These are phyloP conservation scores for Echinarachnius parma DNA, from an alignment of 53 echinoderm and acorn worm species.

Conservation along the genomic window DNA sequence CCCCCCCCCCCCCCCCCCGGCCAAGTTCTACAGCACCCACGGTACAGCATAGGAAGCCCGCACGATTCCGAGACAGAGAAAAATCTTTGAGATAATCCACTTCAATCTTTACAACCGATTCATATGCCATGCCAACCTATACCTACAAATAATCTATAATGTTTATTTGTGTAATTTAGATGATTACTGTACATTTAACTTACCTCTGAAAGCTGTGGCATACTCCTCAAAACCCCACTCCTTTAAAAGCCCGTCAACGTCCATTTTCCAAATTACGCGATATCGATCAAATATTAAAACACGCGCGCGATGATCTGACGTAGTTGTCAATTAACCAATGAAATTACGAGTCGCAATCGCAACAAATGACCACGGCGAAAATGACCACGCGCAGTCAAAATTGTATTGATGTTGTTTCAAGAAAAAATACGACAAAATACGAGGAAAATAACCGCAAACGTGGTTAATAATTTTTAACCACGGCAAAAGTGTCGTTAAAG, in stretches of 20 bases:
- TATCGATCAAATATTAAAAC: constrained; percentile 1
- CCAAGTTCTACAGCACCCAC: constrained; percentile 14
- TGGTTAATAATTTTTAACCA: constrained; percentile 22
- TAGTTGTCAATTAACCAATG: constrained; percentile 17
- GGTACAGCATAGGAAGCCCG: constrained; percentile 6
- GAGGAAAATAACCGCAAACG: constrained; percentile 13
- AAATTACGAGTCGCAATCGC: constrained; percentile 12
- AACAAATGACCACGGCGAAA: constrained; percentile 14
- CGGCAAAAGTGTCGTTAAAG: constrained; percentile 18
- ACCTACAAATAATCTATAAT: constrained; percentile 26
- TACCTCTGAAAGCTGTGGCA: constrained; percentile 17
- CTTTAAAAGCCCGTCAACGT: constrained; percentile 16
- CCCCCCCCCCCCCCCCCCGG: constrained; percentile 14
- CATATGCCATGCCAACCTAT: constrained; percentile 8
- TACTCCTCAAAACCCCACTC: constrained; percentile 29
- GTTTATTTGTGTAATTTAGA: constrained; percentile 16
- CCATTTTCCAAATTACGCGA: constrained; percentile 36
- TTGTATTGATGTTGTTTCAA: constrained; percentile 13
- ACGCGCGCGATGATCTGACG: constrained; percentile 10
- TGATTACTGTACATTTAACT: constrained; percentile 12
- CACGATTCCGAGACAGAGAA: constrained; percentile 21
- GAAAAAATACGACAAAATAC: constrained; percentile 14
- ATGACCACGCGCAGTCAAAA: constrained; percentile 16
- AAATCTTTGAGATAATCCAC: constrained; percentile 22
- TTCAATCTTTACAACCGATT: constrained; percentile 22